Evolutionary conservation across 2,113 vertebrate species (phyloP), one percentile per base, ranked within the genome.

Genomic region (Megaceryle torquata): DNA sequence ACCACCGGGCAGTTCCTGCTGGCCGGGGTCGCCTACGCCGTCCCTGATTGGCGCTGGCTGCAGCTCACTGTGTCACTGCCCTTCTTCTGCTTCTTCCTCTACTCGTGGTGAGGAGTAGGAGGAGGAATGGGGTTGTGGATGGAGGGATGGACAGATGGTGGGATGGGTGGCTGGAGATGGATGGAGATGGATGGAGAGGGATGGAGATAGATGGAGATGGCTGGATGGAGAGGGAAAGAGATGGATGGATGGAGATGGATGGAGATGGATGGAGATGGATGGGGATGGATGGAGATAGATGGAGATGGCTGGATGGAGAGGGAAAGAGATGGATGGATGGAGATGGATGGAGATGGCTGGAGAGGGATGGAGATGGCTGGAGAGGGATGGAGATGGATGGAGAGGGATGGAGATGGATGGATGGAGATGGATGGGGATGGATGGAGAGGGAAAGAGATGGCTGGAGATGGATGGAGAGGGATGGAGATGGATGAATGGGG

Each of bases 81-180:
- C 13, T 98, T 95, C 89, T 93, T 97, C 50, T 1, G 96, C 81
- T 97, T 96, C 87, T 98, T 96, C 92, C n/a, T 97, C 54, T 97
- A 89, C n/a, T 97, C 97, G 1, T 98, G 97, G 98, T 98, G 95
- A 1, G 97, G 92, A 24, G 41, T 14, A 25, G 15, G 3, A 5
- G 35, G 43, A 31, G 31, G 43, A 16, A 14, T 10, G 15, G 13
- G n/a, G 19, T 12, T 13, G 29, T 54, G 53, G 51, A 7, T 31
- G 53, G 53, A 10, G 16, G 56, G 43, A 28, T 3, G 53, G 53
- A 56, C 12, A 26, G 25, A 12, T 10, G 37, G 29, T 2, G 8
- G 28, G 53, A 10, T 28, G 44, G 44, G 18, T 16, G 43, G 44
- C 17, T 18, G 44, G 44, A 44, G 37, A 37, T 37, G 37, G 37